Percentiles rank a stretch among this genome's conserved stretches.
These are phyloP conservation scores for Cebus imitator DNA, from an alignment of 2,113 vertebrate species.

Conservation along the genomic window DNA sequence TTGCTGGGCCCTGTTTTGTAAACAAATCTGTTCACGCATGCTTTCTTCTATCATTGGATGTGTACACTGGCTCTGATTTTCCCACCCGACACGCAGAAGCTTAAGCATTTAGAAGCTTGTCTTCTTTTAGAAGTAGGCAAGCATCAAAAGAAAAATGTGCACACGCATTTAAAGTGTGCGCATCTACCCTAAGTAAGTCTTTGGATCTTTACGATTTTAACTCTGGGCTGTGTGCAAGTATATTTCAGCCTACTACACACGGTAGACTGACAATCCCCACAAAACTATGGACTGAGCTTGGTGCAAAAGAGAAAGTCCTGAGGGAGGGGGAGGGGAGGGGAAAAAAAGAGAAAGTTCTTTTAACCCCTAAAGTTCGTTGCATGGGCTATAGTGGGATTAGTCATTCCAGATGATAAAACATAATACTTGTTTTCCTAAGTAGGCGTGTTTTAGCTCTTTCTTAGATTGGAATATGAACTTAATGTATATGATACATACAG, in stretches of 20 bases:
- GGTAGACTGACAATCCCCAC: neutral
- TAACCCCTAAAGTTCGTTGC: neutral
- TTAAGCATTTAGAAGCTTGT: neutral
- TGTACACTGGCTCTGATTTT: conserved; percentile 28
- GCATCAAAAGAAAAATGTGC: neutral
- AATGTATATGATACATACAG: neutral
- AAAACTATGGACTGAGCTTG: neutral
- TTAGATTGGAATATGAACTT: neutral
- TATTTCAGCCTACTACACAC: neutral
- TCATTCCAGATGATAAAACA: neutral
- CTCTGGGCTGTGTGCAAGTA: neutral
- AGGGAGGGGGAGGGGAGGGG: too few relatives aligned
- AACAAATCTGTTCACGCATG: conserved; percentile 62
- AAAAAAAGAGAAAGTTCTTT: neutral
- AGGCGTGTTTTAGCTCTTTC: neutral
- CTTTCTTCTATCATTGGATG: conserved; percentile 14
- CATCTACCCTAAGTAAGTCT: fast-evolving
- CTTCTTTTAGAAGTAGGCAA: neutral
- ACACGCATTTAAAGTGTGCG: neutral
- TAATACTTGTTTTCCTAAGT: neutral
- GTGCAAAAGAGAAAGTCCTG: neutral
- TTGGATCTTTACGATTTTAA: neutral
- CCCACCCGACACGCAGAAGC: neutral
- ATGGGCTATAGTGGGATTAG: neutral
- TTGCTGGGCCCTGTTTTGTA: conserved; percentile 63